phyloP scores from a whole-genome alignment of 2,888 invertebrate species.

The Nomada fabriciana region DNA sequence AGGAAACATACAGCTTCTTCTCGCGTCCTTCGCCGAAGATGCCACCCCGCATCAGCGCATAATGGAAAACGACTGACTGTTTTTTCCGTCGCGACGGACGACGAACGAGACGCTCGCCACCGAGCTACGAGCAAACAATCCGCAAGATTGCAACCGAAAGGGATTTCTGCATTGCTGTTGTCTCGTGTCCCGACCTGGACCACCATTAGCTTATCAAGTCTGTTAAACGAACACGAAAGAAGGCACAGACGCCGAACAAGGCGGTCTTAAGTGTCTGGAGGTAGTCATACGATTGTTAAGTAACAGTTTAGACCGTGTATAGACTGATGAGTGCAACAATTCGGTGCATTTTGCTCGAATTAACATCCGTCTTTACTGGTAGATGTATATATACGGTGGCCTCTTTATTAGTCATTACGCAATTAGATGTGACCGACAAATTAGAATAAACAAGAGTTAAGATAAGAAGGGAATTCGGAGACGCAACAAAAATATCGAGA shows the following conservation, averaged over 20 bases:
- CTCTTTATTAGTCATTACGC: no score
- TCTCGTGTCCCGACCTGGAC: conserved; percentile 37
- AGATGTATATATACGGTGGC: no score
- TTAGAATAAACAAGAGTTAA: no score
- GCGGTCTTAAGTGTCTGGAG: conserved; percentile 48
- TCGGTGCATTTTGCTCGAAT: conserved; percentile 9
- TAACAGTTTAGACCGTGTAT: conserved; percentile 24
- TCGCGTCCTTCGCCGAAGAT: background rate
- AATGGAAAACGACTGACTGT: conserved; percentile 19
- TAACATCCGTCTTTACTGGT: background rate
- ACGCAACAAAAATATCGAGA: no score
- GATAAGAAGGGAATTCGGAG: no score
- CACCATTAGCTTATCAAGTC: conserved; percentile 71
- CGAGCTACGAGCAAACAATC: conserved; percentile 36
- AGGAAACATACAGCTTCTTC: background rate
- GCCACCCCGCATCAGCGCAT: background rate
- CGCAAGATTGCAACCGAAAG: conserved; percentile 45
- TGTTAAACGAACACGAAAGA: conserved; percentile 67
- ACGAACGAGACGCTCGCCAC: background rate
- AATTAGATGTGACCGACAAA: no score
- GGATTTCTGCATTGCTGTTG: conserved; percentile 50
- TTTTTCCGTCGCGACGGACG: background rate
- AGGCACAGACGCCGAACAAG: conserved; percentile 33
- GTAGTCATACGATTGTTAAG: conserved; percentile 32
- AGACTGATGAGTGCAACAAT: conserved; percentile 24